Evolutionary conservation across 2,113 vertebrate genomes (phyloP), one percentile per base, ranked within the genome.

Genomic region (Irena cyanogastra): DNA sequence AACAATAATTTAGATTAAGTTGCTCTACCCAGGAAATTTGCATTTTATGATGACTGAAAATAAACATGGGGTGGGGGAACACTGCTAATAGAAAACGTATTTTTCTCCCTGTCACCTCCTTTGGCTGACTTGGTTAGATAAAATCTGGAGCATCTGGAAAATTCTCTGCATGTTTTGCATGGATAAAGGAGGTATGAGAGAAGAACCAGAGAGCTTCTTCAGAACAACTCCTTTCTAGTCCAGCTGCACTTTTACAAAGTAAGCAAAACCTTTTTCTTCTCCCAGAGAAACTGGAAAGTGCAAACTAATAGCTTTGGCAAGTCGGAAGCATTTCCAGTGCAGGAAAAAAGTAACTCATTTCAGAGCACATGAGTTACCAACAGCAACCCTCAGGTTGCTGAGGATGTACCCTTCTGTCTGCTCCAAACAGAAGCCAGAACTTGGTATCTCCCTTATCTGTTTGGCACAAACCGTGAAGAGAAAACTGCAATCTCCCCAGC

Each of bases 1-100:
- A 60, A 7, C 10, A 70, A 74, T 4, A 31, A 64, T 35, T 52
- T 42, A 53, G 28, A 82, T 35, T 15, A 78, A 89, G 24, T 13
- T 50, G 28, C 13, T 71, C 35, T n/a, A 53, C 24, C 28, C 42
- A 50, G 21, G 30, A 77, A 88, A 80, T n/a, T 35, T 0, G 0
- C 42, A 26, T 69, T 91, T 41, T 47, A 2, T 24, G 50, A 28
- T 12, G 11, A 71, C 69, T 64, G 49, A 33, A n/a, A n/a, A n/a
- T n/a, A n/a, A n/a, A n/a, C n/a, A 12, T 1, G 11, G 3, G 27
- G 8, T 42, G 17, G 15, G 16, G 17, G 11, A 83, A 31, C 22
- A 72, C 5, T 1, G 0, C 50, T 63, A 83, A 59, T 0, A 63
- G 33, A 63, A 77, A 60, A 75, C 0, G 0, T 24, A 11, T 42